Percentiles rank a stretch among this genome's conserved stretches.
Conservation (phyloP, 2,797 vertebrate genomes). For the Esox lucius region DNA sequence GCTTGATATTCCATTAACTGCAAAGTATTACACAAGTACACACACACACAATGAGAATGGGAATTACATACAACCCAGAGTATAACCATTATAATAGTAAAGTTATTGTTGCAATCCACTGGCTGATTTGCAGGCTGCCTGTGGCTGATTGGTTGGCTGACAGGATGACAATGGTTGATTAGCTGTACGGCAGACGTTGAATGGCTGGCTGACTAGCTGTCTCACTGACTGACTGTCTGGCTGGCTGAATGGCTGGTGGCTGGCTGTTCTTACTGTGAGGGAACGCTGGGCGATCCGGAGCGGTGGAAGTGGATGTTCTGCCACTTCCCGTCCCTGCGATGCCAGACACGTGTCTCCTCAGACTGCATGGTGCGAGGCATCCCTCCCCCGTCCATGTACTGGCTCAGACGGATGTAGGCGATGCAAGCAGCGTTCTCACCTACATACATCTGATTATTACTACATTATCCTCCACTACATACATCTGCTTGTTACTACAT, state of each 20-base stretch:
- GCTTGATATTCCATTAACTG: no score
- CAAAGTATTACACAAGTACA: no score
- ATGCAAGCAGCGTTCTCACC: constrained; percentile 91
- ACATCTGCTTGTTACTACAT: no score
- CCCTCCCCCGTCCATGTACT: constrained; percentile 88
- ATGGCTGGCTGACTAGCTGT: constrained; percentile 38
- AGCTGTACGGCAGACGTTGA: constrained; percentile 43
- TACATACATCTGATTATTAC: background rate
- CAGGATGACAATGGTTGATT: no score
- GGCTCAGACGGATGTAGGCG: constrained; percentile 92
- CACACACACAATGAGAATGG: no score
- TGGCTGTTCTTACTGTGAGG: constrained; percentile 70
- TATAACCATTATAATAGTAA: no score
- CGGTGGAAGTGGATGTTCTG: constrained; percentile 97
- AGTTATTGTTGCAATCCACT: no score
- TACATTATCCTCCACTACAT: background rate
- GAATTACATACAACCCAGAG: no score
- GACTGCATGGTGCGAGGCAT: constrained; percentile 95
- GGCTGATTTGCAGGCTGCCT: background rate
- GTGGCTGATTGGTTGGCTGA: no score
- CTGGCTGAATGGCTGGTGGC: constrained; percentile 16
- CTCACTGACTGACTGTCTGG: background rate
- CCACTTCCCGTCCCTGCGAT: constrained; percentile 94
- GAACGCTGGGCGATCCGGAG: constrained; percentile 90
- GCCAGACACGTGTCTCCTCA: constrained; percentile 96